Conservation (phyloP, 1,140 invertebrate species). For the Druon quercuslanigerum region DNA sequence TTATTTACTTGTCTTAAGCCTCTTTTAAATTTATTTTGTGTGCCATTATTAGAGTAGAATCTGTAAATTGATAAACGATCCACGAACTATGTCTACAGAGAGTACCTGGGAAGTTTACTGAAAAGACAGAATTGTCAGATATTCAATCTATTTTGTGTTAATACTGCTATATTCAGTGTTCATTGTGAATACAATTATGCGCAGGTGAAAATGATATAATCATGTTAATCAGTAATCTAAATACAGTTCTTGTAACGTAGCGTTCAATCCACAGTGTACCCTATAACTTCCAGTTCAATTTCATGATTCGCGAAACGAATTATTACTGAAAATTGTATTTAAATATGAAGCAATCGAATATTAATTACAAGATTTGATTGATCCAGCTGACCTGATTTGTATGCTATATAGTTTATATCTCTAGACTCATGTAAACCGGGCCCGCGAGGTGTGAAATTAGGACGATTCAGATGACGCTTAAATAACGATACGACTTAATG, state of each 20-base stretch:
- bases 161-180: too few species aligned
- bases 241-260: constrained; percentile 16
- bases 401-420: neutral
- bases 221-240: constrained; percentile 34
- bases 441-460: neutral
- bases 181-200: too few species aligned
- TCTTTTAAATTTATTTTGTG: neutral
- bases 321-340: constrained; percentile 40
- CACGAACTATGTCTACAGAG: neutral
- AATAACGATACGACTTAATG: constrained; percentile 29
- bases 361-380: constrained; percentile 30
- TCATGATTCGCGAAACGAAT: constrained; percentile 38
- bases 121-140: too few species aligned
- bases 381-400: constrained; percentile 20
- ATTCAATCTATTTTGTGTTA: too few species aligned
- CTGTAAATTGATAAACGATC: neutral
- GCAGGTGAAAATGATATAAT: too few species aligned
- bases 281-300: constrained; percentile 40
- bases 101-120: too few species aligned
- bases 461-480: constrained; percentile 27
- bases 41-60: neutral
- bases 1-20: neutral
- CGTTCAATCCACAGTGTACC: constrained; percentile 37
- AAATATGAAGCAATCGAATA: constrained; percentile 43
- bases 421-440: neutral